These are phyloP conservation scores for Bothrops jararaca DNA, from an alignment of 2,113 vertebrate genomes.

Conservation along the genomic window DNA sequence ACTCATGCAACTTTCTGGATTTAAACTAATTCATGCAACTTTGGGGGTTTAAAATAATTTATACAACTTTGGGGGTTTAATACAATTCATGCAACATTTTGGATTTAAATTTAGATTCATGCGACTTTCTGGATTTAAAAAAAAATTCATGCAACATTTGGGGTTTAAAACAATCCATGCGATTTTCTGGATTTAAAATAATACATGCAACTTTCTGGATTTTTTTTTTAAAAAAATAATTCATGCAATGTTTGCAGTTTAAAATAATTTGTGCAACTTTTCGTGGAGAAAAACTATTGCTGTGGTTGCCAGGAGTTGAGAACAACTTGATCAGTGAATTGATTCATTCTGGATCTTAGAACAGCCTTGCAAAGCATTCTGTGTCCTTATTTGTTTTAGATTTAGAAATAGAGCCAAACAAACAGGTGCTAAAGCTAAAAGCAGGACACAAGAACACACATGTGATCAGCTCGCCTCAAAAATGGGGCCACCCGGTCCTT, in stretches of 20 bases:
- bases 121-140: not conserved
- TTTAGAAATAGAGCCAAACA: not conserved
- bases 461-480: not conserved
- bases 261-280: not conserved
- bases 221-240: no score
- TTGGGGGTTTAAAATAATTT: not conserved
- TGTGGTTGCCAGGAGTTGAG: not conserved
- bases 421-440: not conserved
- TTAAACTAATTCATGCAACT: not conserved
- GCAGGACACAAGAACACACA: accelerated
- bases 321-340: not conserved
- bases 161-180: not conserved
- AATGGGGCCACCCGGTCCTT: not conserved
- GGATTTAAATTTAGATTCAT: not conserved
- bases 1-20: not conserved
- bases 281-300: not conserved
- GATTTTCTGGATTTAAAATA: not conserved
- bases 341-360: not conserved
- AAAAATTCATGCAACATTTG: not conserved
- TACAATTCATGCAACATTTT: not conserved
- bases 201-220: not conserved
- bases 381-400: not conserved
- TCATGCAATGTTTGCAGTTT: not conserved
- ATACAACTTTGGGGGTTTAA: not conserved
- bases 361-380: not conserved